Evolutionary conservation across 2,113 vertebrate species (phyloP).

Genomic region (Megaceryle maxima): DNA sequence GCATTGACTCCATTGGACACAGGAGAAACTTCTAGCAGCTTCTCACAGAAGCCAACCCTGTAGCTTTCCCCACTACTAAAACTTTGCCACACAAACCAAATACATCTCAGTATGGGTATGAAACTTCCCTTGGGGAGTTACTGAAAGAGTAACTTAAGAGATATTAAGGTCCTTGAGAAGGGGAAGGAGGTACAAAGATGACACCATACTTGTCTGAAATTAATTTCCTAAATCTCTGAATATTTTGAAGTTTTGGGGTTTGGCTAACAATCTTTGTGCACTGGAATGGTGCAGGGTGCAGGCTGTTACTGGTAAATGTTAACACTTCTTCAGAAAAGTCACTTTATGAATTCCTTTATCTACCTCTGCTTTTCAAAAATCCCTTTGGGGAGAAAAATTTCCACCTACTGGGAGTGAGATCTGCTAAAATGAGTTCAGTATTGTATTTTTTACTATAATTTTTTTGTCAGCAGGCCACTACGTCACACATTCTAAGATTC

Average conservation of each 20-base stretch:
- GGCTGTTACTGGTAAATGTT: background rate
- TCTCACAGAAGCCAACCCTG: background rate
- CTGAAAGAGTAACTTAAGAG: background rate
- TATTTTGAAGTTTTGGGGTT: background rate
- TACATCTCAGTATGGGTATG: background rate
- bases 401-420: background rate
- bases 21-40: background rate
- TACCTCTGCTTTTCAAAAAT: conserved; percentile 1
- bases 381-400: background rate
- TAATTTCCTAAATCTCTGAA: background rate
- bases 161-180: background rate
- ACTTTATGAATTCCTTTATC: background rate
- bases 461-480: background rate
- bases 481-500: background rate
- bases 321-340: background rate
- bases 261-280: background rate
- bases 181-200: background rate
- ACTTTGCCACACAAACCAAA: background rate
- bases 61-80: background rate
- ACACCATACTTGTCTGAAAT: background rate
- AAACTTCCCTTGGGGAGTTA: background rate
- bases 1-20: background rate
- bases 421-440: background rate
- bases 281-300: background rate
- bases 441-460: background rate